Percentiles rank a stretch among this genome's conserved stretches.
phyloP scores from a whole-genome alignment of 2,797 vertebrate species.

The Centroberyx gerrardi region DNA sequence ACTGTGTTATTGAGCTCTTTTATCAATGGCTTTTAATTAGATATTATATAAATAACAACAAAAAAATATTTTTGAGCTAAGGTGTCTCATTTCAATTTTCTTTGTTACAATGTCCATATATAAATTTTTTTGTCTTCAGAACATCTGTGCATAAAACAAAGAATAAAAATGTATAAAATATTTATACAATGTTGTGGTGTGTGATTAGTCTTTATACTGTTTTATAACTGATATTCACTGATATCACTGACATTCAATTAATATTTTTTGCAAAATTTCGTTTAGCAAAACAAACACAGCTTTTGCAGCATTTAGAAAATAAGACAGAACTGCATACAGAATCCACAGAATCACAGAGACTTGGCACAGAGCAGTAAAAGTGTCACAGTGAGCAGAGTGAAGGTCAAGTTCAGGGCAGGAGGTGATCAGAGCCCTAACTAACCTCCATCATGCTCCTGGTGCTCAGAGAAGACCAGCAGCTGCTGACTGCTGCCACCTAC shows the following conservation, averaged over 20 bases:
- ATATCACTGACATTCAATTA: too few relatives aligned
- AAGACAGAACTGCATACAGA: not conserved
- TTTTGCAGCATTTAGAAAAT: not conserved
- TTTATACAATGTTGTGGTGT: not conserved
- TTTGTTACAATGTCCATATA: not conserved
- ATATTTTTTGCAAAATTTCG: too few relatives aligned
- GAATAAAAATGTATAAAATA: not conserved
- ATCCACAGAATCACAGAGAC: not conserved
- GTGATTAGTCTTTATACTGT: not conserved
- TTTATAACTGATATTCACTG: not conserved
- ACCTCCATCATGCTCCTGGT: slow-evolving; percentile 39
- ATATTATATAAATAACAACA: not conserved
- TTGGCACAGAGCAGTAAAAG: not conserved
- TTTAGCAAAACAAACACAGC: not conserved
- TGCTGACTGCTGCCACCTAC: slow-evolving; percentile 72
- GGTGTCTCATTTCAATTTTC: not conserved
- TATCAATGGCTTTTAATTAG: not conserved
- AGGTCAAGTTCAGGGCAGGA: slow-evolving; percentile 87
- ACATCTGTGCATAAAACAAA: not conserved
- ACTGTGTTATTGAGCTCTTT: not conserved
- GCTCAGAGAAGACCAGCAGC: not conserved
- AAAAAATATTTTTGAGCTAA: not conserved
- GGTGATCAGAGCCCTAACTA: slow-evolving; percentile 58
- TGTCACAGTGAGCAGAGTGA: slow-evolving; percentile 33
- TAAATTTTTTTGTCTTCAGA: not conserved